These are phyloP conservation scores for Daktulosphaira vitifoliae DNA, from an alignment of 1,140 invertebrate genomes.

Conservation along the genomic window DNA sequence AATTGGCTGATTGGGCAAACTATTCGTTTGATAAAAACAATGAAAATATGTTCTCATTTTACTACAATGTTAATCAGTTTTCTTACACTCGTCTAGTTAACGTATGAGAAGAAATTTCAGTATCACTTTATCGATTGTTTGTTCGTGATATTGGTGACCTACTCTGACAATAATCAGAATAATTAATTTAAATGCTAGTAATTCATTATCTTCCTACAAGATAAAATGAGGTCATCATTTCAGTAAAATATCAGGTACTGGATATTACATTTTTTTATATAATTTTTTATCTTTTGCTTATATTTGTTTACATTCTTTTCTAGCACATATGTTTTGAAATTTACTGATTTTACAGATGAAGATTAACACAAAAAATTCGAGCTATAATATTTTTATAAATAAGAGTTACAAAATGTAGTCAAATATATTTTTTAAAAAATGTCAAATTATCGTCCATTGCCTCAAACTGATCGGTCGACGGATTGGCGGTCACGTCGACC, in stretches of 20 bases:
- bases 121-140: slow-evolving; percentile 20
- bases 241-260: slow-evolving; percentile 13
- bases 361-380: not conserved
- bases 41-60: slow-evolving; percentile 30
- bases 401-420: slow-evolving; percentile 16
- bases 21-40: slow-evolving; percentile 31
- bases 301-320: too few species aligned
- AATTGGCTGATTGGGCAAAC: slow-evolving; percentile 30
- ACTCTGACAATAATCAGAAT: slow-evolving; percentile 20
- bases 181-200: slow-evolving; percentile 12
- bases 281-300: too few species aligned
- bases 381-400: not conserved
- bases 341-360: slow-evolving; percentile 15
- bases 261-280: not conserved
- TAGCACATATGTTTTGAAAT: too few species aligned
- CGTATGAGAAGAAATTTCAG: slow-evolving; percentile 16
- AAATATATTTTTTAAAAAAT: slow-evolving; percentile 16
- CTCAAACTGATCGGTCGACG: slow-evolving; percentile 31
- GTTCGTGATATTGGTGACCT: slow-evolving; percentile 1
- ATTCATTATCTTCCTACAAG: not conserved
- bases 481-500: slow-evolving; percentile 32
- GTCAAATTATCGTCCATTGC: slow-evolving; percentile 10
- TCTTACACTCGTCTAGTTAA: slow-evolving; percentile 3
- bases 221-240: slow-evolving; percentile 20
- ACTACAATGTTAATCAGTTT: slow-evolving; percentile 11